phyloP scores from a whole-genome alignment of 2,113 vertebrate genomes.

The Hymenochirus boettgeri region DNA sequence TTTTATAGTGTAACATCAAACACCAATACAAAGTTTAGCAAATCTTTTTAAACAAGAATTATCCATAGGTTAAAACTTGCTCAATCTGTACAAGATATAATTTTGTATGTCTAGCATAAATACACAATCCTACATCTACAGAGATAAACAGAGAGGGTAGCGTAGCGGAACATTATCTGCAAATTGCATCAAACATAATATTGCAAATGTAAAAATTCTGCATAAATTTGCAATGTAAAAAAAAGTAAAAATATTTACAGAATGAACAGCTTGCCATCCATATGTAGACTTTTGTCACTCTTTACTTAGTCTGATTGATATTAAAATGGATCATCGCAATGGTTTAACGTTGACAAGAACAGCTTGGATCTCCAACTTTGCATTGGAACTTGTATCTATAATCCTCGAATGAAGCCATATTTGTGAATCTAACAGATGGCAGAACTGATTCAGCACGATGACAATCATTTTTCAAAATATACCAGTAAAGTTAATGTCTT shows the following conservation, averaged over 20 bases:
- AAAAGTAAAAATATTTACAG: conserved; percentile 73
- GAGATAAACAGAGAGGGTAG: no score
- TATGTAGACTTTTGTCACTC: conserved; percentile 76
- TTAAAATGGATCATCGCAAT: conserved; percentile 69
- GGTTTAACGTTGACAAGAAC: conserved; percentile 68
- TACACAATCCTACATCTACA: no score
- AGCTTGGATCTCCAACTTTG: conserved; percentile 65
- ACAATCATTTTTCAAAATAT: conserved; percentile 53
- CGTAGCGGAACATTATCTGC: background rate
- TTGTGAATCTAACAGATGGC: conserved; percentile 69
- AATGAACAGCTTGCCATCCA: conserved; percentile 71
- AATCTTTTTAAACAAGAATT: no score
- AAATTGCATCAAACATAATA: background rate
- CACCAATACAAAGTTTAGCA: no score
- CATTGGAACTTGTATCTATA: conserved; percentile 55
- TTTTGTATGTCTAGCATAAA: no score
- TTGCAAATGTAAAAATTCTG: conserved; percentile 11
- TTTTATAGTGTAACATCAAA: no score
- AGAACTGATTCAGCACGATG: conserved; percentile 58
- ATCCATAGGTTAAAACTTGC: no score
- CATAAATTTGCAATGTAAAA: conserved; percentile 62
- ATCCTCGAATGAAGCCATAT: conserved; percentile 56
- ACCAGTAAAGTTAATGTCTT: conserved; percentile 52
- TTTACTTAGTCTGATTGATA: conserved; percentile 71
- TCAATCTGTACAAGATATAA: no score